phyloP scores from a whole-genome alignment of 1,140 invertebrate genomes.

The Samia ricini region DNA sequence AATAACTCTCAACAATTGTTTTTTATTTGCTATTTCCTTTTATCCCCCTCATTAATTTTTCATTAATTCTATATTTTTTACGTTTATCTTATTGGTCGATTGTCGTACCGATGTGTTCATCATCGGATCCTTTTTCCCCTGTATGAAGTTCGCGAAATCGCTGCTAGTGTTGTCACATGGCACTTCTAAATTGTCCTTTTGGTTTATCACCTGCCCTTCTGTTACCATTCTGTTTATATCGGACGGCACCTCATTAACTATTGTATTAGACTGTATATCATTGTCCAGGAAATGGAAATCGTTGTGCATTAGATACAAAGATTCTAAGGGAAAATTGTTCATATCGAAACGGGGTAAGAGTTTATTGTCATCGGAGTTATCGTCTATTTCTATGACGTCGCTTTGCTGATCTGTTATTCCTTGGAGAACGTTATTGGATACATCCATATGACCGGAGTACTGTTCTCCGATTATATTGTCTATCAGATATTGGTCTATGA shows the following conservation, averaged over 20 bases:
- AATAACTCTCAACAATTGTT: not conserved
- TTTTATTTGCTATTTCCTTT: not conserved
- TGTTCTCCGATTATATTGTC: constrained; percentile 68
- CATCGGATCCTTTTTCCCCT: constrained; percentile 69
- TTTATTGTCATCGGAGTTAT: constrained; percentile 73
- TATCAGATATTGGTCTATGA: constrained; percentile 64
- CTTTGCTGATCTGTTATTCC: constrained; percentile 53
- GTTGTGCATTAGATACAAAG: constrained; percentile 66
- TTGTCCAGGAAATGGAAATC: constrained; percentile 70
- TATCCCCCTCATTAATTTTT: constrained; percentile 60
- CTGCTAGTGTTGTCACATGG: constrained; percentile 28
- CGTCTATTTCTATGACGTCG: constrained; percentile 71
- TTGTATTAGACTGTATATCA: constrained; percentile 45
- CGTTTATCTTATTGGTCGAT: constrained; percentile 68
- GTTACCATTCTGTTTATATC: constrained; percentile 59
- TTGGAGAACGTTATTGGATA: constrained; percentile 48
- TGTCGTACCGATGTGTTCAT: constrained; percentile 64
- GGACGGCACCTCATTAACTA: constrained; percentile 40
- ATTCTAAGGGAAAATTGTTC: constrained; percentile 62
- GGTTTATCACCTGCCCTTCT: constrained; percentile 53
- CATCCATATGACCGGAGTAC: constrained; percentile 55
- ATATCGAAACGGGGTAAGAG: constrained; percentile 64
- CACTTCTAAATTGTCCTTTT: constrained; percentile 47
- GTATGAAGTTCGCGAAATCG: constrained; percentile 53
- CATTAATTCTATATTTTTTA: constrained; percentile 74